A percentile compares a stretch with the other conserved stretches of the same genome.
phyloP scores from a whole-genome alignment of 1,140 invertebrate genomes.

The Trichomalopsis sarcophagae region DNA sequence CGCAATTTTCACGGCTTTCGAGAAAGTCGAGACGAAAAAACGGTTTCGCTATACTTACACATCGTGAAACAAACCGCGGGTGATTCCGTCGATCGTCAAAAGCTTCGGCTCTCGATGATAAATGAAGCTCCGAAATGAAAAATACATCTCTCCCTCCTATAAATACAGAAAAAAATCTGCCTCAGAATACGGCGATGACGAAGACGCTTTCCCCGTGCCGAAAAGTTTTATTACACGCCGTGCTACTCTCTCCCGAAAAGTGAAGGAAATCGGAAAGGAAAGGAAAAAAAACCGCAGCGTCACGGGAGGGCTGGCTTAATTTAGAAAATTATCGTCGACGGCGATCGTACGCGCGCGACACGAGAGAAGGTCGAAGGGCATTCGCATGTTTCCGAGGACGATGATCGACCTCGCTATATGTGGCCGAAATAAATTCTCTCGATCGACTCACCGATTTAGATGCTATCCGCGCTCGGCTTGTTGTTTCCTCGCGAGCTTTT shows the following conservation, averaged over 20 bases:
- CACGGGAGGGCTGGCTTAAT: slow-evolving; percentile 30
- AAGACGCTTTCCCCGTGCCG: neutral
- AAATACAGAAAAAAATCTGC: neutral
- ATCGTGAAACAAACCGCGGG: neutral
- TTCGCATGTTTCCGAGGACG: slow-evolving; percentile 22
- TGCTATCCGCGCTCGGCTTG: neutral
- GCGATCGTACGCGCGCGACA: neutral
- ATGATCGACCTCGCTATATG: slow-evolving; percentile 21
- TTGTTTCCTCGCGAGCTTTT: neutral
- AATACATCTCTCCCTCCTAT: neutral
- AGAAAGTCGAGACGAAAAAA: neutral
- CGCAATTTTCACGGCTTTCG: neutral
- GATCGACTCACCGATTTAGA: neutral
- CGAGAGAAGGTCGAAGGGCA: slow-evolving; percentile 14
- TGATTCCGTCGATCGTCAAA: neutral
- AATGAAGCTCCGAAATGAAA: neutral
- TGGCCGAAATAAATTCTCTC: slow-evolving; percentile 1
- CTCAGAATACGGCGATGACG: neutral
- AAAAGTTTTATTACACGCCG: neutral
- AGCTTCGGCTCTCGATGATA: neutral
- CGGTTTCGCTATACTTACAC: neutral
- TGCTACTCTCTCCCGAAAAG: neutral
- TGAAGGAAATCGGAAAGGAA: neutral
- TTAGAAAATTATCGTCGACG: slow-evolving; percentile 34
- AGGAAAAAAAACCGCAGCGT: slow-evolving; percentile 7